Percentiles rank a stretch among this genome's conserved stretches.
Conservation (phyloP, 64 coral and sea anemone species). For the Pocillopora verrucosa region DNA sequence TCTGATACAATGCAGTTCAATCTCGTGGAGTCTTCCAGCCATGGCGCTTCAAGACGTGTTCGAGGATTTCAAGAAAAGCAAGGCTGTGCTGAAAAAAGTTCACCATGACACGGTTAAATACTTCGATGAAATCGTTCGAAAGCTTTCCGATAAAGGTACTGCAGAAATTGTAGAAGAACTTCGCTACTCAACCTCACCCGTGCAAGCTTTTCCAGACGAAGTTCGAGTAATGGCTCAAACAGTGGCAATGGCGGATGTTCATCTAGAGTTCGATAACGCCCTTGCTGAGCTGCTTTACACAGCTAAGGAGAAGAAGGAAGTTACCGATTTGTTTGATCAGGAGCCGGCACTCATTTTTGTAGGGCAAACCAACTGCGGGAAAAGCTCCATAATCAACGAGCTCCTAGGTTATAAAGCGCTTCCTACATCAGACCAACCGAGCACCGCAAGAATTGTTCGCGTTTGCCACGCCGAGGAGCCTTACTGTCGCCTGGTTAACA, state of each 20-base stretch:
- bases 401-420: slow-evolving; percentile 40
- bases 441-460: slow-evolving; percentile 61
- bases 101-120: slow-evolving; percentile 52
- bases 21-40: neutral
- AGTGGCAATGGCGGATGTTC: neutral
- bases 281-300: slow-evolving; percentile 44
- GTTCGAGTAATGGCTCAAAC: neutral
- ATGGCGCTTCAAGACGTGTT: slow-evolving; percentile 46
- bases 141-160: slow-evolving; percentile 9
- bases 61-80: slow-evolving; percentile 51
- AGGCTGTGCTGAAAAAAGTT: slow-evolving; percentile 21
- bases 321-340: slow-evolving; percentile 12
- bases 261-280: neutral
- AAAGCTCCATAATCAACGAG: slow-evolving; percentile 78
- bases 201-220: neutral
- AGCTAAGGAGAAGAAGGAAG: slow-evolving; percentile 39
- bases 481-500: slow-evolving; percentile 11
- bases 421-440: slow-evolving; percentile 58
- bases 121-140: slow-evolving; percentile 25
- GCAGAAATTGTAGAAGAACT: neutral
- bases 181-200: neutral
- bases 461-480: slow-evolving; percentile 45
- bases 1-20: neutral
- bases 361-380: slow-evolving; percentile 71
- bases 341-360: slow-evolving; percentile 60